Conservation (phyloP, 1,140 invertebrate genomes). For the Caenorhabditis remanei region DNA sequence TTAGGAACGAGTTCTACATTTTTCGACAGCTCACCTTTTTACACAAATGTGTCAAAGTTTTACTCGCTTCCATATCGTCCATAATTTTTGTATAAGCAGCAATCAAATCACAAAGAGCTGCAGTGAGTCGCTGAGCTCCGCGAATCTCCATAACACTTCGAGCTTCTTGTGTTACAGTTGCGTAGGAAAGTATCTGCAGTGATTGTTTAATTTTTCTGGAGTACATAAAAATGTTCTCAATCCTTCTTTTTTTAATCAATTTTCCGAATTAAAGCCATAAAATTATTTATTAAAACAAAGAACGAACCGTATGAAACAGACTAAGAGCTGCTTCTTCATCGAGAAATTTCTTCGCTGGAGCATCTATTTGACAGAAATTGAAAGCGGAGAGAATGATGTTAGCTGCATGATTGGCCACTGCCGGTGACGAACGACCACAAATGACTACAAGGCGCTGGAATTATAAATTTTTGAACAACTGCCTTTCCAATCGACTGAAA, state of each 20-base stretch:
- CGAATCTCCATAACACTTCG: conserved; percentile 22
- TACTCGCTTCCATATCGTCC: background rate
- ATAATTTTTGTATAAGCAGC: background rate
- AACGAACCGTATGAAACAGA: conserved; percentile 12
- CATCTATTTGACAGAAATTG: conserved; percentile 30
- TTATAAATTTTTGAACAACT: background rate
- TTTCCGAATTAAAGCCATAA: background rate
- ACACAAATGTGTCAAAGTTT: conserved; percentile 21
- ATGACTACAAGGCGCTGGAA: conserved; percentile 38
- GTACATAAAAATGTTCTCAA: too few species aligned
- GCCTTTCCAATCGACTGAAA: too few species aligned
- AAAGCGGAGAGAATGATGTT: conserved; percentile 42
- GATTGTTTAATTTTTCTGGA: background rate
- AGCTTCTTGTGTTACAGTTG: background rate
- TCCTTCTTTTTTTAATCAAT: background rate
- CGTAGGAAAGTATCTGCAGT: conserved; percentile 5
- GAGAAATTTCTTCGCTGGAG: conserved; percentile 30
- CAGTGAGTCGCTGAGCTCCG: conserved; percentile 40
- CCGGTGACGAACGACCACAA: conserved; percentile 10
- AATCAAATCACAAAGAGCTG: conserved; percentile 30
- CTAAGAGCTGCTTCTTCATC: conserved; percentile 30
- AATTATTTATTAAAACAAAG: background rate
- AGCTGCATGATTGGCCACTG: conserved; percentile 32
- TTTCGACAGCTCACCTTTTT: conserved; percentile 21
- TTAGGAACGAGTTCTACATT: too few species aligned